Base-by-base conservation (phyloP, 2,888 invertebrate species). In the Disparrhopalites patrizii region DNA sequence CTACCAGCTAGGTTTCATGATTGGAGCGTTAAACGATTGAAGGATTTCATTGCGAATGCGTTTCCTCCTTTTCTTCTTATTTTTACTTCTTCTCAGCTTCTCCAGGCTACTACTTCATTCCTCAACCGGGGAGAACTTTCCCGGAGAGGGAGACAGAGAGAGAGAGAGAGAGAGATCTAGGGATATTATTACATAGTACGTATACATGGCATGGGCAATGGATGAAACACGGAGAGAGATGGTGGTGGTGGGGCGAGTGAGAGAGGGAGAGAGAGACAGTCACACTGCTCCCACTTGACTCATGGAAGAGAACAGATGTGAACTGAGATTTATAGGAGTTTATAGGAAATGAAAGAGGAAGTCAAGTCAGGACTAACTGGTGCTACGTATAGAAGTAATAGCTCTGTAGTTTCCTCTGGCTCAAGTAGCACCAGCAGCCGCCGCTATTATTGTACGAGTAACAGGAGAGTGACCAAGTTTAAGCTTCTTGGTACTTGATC, bases 261-360 rank as follows among this genome's bases (percentile, higher is more conserved):
- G 27, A 25, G 33, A 57, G 40, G 28, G 40, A 38, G 58, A 51
- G 50, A 60, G 58, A 60, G 58, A 36, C 25, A 60, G 54, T 40
- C 40, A 40, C 40, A 40, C n/a, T n/a, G 40, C 18, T 40, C 28
- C 54, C 23, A 40, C 27, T 47, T 28, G 38, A 38, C 28, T 38
- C 30, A n/a, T 54, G 30, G 51, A 57, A 58, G 40, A 36, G 23
- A 67, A 65, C 68, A 68, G 71, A 69, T 71, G 70, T 63, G 70
- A 65, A 60, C 66, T 65, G 67, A 71, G 72, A 73, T 72, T 73
- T 73, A 72, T 73, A 67, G 68, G 27, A 56, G 60, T 67, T 72
- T 70, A 70, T 71, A 68, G 73, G 66, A 73, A 73, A 71, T 70
- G 66, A 69, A 68, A 66, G 69, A 71, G 71, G 73, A 71, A 73